Evolutionary conservation across 2,888 invertebrate species (phyloP).

Genomic region (Dynastes tityus): DNA sequence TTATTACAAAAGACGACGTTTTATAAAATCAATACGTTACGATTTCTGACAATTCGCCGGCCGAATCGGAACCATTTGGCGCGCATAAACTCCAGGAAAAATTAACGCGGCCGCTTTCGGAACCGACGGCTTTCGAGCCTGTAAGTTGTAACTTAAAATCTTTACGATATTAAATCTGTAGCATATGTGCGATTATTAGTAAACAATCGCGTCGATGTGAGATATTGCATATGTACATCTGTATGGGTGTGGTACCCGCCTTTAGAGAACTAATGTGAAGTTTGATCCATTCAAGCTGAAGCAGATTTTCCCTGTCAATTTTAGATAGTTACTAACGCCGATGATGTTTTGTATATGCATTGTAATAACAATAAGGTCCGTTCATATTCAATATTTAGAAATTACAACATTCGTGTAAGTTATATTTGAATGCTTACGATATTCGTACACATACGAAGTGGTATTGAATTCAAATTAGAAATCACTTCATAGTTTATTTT

Average conservation of each 20-base stretch:
- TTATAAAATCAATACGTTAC: conserved; percentile 40
- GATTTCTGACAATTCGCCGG: conserved; percentile 41
- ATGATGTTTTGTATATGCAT: conserved; percentile 8
- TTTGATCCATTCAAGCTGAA: not conserved
- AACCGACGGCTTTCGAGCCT: conserved; percentile 11
- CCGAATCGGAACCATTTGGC: conserved; percentile 28
- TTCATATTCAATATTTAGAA: conserved; percentile 4
- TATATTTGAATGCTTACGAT: not conserved
- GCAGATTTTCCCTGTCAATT: conserved; percentile 17
- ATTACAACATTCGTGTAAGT: not conserved
- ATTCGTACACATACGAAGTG: no score
- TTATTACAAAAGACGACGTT: conserved; percentile 37
- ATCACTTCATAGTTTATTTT: no score
- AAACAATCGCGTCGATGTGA: conserved; percentile 35
- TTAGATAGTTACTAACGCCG: conserved; percentile 20
- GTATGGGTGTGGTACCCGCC: not conserved
- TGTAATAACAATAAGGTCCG: conserved; percentile 2
- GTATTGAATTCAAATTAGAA: no score
- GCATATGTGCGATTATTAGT: conserved; percentile 33
- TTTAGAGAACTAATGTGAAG: not conserved
- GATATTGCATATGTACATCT: conserved; percentile 27
- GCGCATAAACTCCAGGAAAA: conserved; percentile 43
- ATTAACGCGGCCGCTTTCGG: conserved; percentile 4
- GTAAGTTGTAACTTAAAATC: conserved; percentile 27
- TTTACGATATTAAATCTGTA: conserved; percentile 35